Percentiles rank a stretch among this genome's conserved stretches.
Conservation (phyloP, 2,888 invertebrate genomes). For the Lamellibrachia columna region DNA sequence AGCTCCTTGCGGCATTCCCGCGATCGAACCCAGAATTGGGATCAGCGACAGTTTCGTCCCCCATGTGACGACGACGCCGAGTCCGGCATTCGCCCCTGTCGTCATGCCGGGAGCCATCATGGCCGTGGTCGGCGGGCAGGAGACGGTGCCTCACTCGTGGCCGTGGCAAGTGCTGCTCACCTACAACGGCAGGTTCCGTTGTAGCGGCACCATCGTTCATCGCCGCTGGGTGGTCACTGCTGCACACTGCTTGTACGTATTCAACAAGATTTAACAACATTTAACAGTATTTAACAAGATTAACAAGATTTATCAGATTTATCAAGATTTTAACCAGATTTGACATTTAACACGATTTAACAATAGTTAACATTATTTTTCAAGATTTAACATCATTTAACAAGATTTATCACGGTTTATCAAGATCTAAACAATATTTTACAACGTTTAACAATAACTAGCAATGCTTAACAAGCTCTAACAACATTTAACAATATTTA, state of each 20-base stretch:
- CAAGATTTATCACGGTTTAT: too few relatives aligned
- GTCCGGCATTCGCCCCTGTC: not conserved
- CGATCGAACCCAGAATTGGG: not conserved
- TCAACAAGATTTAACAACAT: not conserved
- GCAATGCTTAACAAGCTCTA: too few relatives aligned
- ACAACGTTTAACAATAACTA: too few relatives aligned
- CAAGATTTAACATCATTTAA: not conserved
- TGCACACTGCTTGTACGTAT: slow-evolving; percentile 27
- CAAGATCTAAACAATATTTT: too few relatives aligned
- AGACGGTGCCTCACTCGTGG: slow-evolving; percentile 28
- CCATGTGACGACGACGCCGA: not conserved
- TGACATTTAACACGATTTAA: too few relatives aligned
- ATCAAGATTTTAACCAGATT: too few relatives aligned
- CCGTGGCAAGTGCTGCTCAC: slow-evolving; percentile 23
- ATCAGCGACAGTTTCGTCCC: not conserved
- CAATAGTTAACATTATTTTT: not conserved
- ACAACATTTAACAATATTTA: too few relatives aligned
- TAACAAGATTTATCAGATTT: not conserved
- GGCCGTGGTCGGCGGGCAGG: slow-evolving; percentile 19
- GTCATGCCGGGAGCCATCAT: not conserved
- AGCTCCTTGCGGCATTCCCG: not conserved
- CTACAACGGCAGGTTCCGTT: slow-evolving; percentile 21
- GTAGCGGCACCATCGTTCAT: slow-evolving; percentile 16
- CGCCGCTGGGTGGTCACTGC: slow-evolving; percentile 25
- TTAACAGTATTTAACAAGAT: not conserved